Percentiles rank a stretch among this genome's conserved stretches.
Evolutionary conservation across 2,888 invertebrate genomes (phyloP).

Genomic region (Dromius quadrimaculatus): DNA sequence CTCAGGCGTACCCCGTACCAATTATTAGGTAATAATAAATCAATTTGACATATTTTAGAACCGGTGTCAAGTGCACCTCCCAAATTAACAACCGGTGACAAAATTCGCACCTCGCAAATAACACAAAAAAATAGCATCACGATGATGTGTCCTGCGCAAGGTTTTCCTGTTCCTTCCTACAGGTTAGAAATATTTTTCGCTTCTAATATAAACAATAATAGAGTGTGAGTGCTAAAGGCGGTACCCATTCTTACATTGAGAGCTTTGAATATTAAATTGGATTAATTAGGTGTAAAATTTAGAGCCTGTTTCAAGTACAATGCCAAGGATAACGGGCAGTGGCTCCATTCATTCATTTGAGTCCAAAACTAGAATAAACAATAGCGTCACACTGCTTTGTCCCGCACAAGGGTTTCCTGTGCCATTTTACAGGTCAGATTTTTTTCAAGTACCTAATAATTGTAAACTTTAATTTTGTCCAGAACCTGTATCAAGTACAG

Average conservation of each 20-base stretch:
- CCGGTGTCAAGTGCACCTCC: conserved; percentile 74
- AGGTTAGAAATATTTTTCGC: conserved; percentile 61
- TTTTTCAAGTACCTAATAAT: background rate
- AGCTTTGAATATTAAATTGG: conserved; percentile 6
- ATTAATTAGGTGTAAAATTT: conserved; percentile 43
- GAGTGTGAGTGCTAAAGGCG: background rate
- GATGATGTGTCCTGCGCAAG: conserved; percentile 69
- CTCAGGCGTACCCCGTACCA: conserved; percentile 78
- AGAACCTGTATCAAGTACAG: conserved; percentile 73
- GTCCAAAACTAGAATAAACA: conserved; percentile 57
- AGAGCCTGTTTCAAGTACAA: conserved; percentile 71
- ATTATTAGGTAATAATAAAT: conserved; percentile 56
- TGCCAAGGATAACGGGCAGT: conserved; percentile 66
- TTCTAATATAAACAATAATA: too few relatives aligned
- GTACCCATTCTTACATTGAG: conserved; percentile 1
- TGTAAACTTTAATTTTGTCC: conserved; percentile 1
- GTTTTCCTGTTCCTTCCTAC: conserved; percentile 68
- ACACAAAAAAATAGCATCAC: conserved; percentile 65
- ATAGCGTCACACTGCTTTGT: conserved; percentile 74
- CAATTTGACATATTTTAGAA: conserved; percentile 61
- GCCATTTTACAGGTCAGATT: conserved; percentile 77
- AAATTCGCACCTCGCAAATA: conserved; percentile 73
- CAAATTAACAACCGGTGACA: conserved; percentile 69
- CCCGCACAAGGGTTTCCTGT: conserved; percentile 82
- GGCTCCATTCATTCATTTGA: conserved; percentile 53